phyloP scores from a whole-genome alignment of 2,797 vertebrate species.

The Lagodon rhomboides region DNA sequence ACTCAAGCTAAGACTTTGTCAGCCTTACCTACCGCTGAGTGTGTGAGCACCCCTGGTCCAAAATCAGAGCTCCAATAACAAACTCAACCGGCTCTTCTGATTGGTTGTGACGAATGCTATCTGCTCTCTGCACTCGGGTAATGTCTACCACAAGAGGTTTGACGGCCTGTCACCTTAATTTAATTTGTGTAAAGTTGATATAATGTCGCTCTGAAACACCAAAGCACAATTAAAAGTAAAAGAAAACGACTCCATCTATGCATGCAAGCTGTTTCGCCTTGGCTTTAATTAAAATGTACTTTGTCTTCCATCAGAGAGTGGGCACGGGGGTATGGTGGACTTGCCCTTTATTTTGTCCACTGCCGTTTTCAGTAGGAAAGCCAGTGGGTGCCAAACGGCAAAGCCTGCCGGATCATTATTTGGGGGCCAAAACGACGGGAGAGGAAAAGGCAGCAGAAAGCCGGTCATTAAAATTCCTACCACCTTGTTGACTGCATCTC shows the following conservation, averaged over 20 bases:
- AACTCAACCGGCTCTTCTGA: conserved; percentile 72
- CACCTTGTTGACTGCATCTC: conserved; percentile 77
- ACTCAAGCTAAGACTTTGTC: conserved; percentile 71
- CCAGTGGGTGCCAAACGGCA: conserved; percentile 73
- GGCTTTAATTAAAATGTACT: conserved; percentile 64
- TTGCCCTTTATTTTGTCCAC: conserved; percentile 61
- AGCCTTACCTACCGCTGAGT: conserved; percentile 81
- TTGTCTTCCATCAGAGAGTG: conserved; percentile 56
- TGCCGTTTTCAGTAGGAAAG: conserved; percentile 57
- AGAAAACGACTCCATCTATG: conserved; percentile 17
- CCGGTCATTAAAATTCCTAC: conserved; percentile 82
- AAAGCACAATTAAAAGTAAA: conserved; percentile 9
- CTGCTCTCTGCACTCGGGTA: conserved; percentile 50
- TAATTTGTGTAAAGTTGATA: conserved; percentile 19
- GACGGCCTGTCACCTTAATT: conserved; percentile 51
- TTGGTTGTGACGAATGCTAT: conserved; percentile 75
- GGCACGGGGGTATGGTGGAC: conserved; percentile 47
- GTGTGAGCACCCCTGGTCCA: conserved; percentile 66
- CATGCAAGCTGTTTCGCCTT: conserved; percentile 47
- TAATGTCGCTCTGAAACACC: conserved; percentile 16
- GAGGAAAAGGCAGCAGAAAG: conserved; percentile 78
- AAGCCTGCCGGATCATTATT: conserved; percentile 78
- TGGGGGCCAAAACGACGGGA: conserved; percentile 75
- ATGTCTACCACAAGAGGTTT: conserved; percentile 50
- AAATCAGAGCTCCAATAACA: conserved; percentile 82